phyloP scores from a whole-genome alignment of 2,797 vertebrate species.

The Eutrigla gurnardus region DNA sequence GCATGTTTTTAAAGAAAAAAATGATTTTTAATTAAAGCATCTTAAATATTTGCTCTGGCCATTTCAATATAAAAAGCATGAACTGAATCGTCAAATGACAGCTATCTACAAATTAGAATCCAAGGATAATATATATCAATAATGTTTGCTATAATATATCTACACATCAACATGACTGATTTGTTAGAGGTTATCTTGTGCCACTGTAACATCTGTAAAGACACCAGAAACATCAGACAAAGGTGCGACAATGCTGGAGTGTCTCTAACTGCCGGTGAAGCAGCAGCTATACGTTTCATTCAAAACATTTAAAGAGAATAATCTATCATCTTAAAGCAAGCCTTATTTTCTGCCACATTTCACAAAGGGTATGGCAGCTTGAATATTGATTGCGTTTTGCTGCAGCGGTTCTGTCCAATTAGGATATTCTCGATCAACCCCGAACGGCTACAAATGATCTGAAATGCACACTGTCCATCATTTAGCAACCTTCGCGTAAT shows the following conservation, averaged over 20 bases:
- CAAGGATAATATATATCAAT: neutral
- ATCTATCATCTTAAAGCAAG: neutral
- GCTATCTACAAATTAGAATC: neutral
- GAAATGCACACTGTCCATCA: conserved; percentile 12
- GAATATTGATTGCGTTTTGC: conserved; percentile 61
- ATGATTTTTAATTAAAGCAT: neutral
- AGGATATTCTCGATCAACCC: conserved; percentile 20
- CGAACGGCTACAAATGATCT: conserved; percentile 27
- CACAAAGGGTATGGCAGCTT: neutral
- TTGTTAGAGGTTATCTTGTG: conserved; percentile 3
- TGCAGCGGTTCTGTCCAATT: conserved; percentile 46
- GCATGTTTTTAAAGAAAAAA: neutral
- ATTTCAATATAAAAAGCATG: neutral
- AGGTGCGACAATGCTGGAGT: neutral
- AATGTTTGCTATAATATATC: neutral
- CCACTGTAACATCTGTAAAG: conserved; percentile 1
- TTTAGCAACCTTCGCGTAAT: conserved; percentile 7
- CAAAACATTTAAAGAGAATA: neutral
- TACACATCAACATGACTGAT: neutral
- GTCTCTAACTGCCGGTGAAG: neutral
- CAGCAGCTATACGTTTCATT: neutral
- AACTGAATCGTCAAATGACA: neutral
- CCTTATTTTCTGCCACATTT: neutral
- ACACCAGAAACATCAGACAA: conserved; percentile 20
- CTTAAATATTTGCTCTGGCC: neutral